Evolutionary conservation across 2,888 invertebrate genomes (phyloP), one percentile per base, ranked within the genome.

Genomic region (Eucriotettix oculatus): DNA sequence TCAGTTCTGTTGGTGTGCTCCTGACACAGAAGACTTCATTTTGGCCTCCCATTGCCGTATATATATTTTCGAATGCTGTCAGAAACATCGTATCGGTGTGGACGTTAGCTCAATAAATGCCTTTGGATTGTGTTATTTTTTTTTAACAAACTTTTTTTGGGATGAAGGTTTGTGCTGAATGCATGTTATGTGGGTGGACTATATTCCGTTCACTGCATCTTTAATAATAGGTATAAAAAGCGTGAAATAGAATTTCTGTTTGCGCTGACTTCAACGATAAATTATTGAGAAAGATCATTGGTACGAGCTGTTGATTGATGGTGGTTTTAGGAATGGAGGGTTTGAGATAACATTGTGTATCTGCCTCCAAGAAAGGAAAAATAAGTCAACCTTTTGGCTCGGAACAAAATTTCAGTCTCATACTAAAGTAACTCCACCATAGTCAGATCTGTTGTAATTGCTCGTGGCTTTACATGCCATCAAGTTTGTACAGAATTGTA

Each of bases 111-210:
- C 61, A 58, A 58, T 52, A 58, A 56, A 56, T 58, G 58, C 58
- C 58, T 61, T 58, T 58, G 61, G 58, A 61, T 56, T 58, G 58
- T 56, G 58, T 58, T 61, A 58, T 58, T 58, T 58, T 41, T 48
- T 48, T 48, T 48, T 3, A 48, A 1, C 2, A 48, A n/a, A 2
- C 9, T 48, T 14, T 48, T 48, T 48, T 48, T 48, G 48, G 48
- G n/a, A 48, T 48, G 48, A 14, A n/a, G 48, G 48, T n/a, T 48
- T 48, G 48, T 48, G 12, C 48, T 48, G 48, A 12, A 12, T 48
- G 48, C n/a, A 48, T 12, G 14, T 48, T n/a, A 48, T 48, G 3
- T 48, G 14, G 48, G 14, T 48, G 48, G 48, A 29, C 29, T 29
- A 29, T 29, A 29, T 29, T 29, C 29, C 29, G 29, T 29, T 29